Evolutionary conservation across 2,113 vertebrate genomes (phyloP).

Genomic region (Oenanthe oenanthe): DNA sequence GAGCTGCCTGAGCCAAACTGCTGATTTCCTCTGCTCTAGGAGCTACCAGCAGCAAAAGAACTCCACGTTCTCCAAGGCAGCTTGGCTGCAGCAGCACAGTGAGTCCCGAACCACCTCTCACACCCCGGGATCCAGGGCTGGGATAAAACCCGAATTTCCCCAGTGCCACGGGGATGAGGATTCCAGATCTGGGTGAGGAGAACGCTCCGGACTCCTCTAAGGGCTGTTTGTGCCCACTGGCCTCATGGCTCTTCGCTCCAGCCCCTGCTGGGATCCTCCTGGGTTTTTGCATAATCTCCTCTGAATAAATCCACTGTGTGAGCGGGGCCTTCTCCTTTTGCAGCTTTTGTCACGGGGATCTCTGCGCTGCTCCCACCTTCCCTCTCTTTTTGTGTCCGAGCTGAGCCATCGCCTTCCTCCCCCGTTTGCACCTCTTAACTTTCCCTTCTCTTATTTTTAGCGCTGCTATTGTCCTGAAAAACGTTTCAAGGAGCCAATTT

Average conservation of each 20-base stretch:
- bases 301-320: background rate
- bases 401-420: background rate
- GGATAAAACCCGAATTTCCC: background rate
- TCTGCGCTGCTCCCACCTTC: background rate
- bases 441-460: background rate
- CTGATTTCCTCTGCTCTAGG: background rate
- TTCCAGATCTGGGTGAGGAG: background rate
- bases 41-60: background rate
- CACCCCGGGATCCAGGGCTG: background rate
- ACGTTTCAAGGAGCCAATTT: background rate
- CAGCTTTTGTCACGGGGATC: background rate
- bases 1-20: background rate
- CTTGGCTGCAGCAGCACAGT: background rate
- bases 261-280: background rate
- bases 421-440: background rate
- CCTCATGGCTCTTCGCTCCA: background rate
- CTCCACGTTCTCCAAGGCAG: background rate
- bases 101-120: background rate
- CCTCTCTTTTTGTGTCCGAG: background rate
- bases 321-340: background rate
- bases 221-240: background rate
- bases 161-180: background rate
- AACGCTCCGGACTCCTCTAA: background rate
- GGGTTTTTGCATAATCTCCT: slow-evolving; percentile 16
- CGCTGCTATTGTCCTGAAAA: background rate